phyloP scores from a whole-genome alignment of 2,797 vertebrate species.

The Anas capensis region DNA sequence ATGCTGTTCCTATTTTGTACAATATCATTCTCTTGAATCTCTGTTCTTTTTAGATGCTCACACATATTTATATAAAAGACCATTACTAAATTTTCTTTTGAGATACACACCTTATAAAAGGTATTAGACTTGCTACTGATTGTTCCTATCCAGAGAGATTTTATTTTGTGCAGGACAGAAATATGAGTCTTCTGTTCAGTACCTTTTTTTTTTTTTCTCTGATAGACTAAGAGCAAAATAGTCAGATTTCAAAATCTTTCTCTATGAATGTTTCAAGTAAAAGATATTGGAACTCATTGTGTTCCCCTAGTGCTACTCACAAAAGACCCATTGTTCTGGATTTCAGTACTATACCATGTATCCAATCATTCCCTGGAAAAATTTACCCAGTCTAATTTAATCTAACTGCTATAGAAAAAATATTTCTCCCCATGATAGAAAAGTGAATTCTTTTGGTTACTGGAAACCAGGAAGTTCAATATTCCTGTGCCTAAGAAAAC shows the following conservation, averaged over 20 bases:
- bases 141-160: not conserved
- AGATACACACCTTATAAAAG: not conserved
- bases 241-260: not conserved
- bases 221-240: not conserved
- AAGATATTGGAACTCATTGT: not conserved
- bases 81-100: not conserved
- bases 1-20: not conserved
- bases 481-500: not conserved
- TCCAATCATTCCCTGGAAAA: not conserved
- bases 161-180: not conserved
- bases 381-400: not conserved
- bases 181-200: not conserved
- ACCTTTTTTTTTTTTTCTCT: not conserved
- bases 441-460: not conserved
- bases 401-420: not conserved
- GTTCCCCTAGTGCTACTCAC: not conserved
- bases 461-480: not conserved
- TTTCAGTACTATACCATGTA: fast-evolving
- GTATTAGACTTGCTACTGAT: not conserved
- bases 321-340: not conserved
- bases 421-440: not conserved
- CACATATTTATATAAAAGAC: not conserved
- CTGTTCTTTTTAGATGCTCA: not conserved
- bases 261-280: not conserved
- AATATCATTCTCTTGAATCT: not conserved